Base-by-base conservation (phyloP, 2,113 vertebrate genomes). In the Pitta sordida region DNA sequence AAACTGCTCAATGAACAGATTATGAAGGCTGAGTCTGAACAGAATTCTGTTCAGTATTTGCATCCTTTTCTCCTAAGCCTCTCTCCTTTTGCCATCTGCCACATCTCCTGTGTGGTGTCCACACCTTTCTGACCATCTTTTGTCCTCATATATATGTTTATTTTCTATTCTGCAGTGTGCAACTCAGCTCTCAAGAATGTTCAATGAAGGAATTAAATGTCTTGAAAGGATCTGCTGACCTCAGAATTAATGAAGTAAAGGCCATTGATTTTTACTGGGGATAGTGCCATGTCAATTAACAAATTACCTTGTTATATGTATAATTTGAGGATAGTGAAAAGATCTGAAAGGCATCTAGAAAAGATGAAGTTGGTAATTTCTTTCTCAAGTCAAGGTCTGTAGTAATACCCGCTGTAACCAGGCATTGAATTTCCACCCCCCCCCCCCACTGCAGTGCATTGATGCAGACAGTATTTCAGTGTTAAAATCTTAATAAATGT, bases 171-270 rank as follows among this genome's bases (percentile, higher is more conserved):
- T 56, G 51, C 82, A 74, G 37, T 84, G 90, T 96, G 86, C 63
- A 94, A 89, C 81, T 26, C 81, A 81, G 94, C 70, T 91, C 75
- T 86, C 44, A 71, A 15, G 62, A 86, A 76, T 84, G 95, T 91
- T 39, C 55, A 83, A 13, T 84, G 82, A 83, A 93, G 93, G 91
- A 92, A 90, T 84, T 67, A 52, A 63, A 76, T 80, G 76, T 91
- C 86, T 91, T 85, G 58, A 24, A 95, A 83, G 86, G 86, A 65
- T 83, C 52, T 58, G 37, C 63, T 95, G 80, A 77, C 80, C 94
- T 70, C 53, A 79, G 69, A 95, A 91, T 77, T 74, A 93, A 87
- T 81, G 91, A 62, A 77, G 86, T 37, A 51, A 93, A 94, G 60
- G 7, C 62, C 30, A 89, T 89, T 5, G 67, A 91, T 59, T 94